phyloP scores from a whole-genome alignment of 1,140 invertebrate genomes.

The Diabrotica virgifera region DNA sequence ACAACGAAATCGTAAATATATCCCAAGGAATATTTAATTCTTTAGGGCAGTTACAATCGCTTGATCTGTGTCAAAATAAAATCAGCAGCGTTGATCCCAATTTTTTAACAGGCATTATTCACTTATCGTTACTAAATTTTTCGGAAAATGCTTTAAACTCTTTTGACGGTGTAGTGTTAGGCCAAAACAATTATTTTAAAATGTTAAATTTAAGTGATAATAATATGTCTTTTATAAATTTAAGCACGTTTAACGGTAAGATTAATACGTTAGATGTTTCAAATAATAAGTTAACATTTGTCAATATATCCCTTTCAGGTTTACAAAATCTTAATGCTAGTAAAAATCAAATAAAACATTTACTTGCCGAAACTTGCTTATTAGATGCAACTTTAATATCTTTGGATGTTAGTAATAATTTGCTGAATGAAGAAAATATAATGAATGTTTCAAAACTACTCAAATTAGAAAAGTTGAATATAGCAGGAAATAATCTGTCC shows the following conservation, averaged over 20 bases:
- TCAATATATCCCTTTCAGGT: neutral
- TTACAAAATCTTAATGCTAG: neutral
- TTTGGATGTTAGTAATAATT: constrained; percentile 1
- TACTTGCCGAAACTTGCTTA: neutral
- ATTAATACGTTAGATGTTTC: constrained; percentile 6
- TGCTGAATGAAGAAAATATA: neutral
- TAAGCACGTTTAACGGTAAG: neutral
- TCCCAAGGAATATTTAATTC: constrained; percentile 9
- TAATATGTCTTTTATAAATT: neutral
- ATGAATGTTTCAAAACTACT: neutral
- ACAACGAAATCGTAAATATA: neutral
- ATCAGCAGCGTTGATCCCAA: neutral
- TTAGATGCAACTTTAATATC: neutral
- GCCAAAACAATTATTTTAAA: neutral
- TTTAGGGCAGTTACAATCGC: neutral
- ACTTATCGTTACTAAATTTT: constrained; percentile 5
- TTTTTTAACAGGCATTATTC: neutral
- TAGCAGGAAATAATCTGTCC: constrained; percentile 12
- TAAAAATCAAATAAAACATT: neutral
- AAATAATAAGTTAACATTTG: constrained; percentile 1
- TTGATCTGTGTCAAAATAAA: constrained; percentile 7
- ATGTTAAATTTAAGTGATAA: constrained; percentile 2
- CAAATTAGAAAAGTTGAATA: neutral
- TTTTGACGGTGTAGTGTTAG: neutral
- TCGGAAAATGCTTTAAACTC: neutral